These are phyloP conservation scores for Zootermopsis nevadensis DNA, from an alignment of 2,888 invertebrate species.

Conservation along the genomic window DNA sequence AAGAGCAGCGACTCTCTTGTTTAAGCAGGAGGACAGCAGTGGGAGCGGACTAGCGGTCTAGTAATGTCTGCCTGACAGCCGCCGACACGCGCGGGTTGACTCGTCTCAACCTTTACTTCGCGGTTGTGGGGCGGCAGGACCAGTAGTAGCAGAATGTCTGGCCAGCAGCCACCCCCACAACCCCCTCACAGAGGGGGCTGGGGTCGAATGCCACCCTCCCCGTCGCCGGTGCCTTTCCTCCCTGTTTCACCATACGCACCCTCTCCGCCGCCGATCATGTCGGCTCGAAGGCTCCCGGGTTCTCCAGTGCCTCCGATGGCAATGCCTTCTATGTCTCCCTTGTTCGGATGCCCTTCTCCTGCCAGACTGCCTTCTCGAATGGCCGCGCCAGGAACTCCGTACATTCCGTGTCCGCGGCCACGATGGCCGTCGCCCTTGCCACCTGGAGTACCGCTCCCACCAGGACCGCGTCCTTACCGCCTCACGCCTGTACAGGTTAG, in stretches of 20 bases:
- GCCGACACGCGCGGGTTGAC: slow-evolving; percentile 40
- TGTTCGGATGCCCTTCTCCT: slow-evolving; percentile 60
- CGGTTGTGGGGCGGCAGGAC: slow-evolving; percentile 24
- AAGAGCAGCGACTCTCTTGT: background rate
- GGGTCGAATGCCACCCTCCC: slow-evolving; percentile 51
- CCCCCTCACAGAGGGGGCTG: slow-evolving; percentile 49
- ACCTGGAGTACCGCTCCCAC: slow-evolving; percentile 63
- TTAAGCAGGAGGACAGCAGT: slow-evolving; percentile 21
- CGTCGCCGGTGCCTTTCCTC: slow-evolving; percentile 72
- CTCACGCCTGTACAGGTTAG: slow-evolving; percentile 57
- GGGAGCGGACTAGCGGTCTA: slow-evolving; percentile 30
- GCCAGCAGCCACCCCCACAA: slow-evolving; percentile 52
- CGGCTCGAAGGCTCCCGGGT: slow-evolving; percentile 63
- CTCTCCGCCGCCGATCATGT: slow-evolving; percentile 70
- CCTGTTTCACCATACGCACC: slow-evolving; percentile 82
- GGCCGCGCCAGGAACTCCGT: slow-evolving; percentile 57
- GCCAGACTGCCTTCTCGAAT: slow-evolving; percentile 56
- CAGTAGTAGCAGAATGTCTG: slow-evolving; percentile 39
- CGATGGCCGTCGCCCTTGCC: slow-evolving; percentile 71
- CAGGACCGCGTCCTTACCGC: slow-evolving; percentile 64
- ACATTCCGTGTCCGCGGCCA: slow-evolving; percentile 74
- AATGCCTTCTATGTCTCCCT: slow-evolving; percentile 48
- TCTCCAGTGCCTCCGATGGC: slow-evolving; percentile 55
- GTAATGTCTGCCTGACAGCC: slow-evolving; percentile 32
- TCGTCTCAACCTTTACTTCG: slow-evolving; percentile 17